Evolutionary conservation across 2,888 invertebrate species (phyloP).

Genomic region (Nowickia ferox): DNA sequence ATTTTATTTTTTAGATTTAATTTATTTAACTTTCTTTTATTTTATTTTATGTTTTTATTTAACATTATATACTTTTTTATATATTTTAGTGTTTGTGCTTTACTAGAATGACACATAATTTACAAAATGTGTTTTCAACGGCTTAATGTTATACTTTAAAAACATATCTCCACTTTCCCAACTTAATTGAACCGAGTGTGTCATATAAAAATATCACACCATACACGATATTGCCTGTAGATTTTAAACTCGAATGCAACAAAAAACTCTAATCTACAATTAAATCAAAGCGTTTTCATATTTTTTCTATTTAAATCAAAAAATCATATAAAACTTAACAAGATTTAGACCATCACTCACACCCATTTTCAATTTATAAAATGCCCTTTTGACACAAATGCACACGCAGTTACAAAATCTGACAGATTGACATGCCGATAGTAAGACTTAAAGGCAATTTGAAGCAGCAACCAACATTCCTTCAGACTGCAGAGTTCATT

Average conservation of each 20-base stretch:
- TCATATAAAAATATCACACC: too few species aligned
- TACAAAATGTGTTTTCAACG: too few species aligned
- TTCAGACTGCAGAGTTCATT: constrained; percentile 23
- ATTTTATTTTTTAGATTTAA: too few species aligned
- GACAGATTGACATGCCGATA: constrained; percentile 55
- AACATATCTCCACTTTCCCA: too few species aligned
- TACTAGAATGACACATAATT: too few species aligned
- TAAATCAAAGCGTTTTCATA: not conserved
- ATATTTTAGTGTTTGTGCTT: too few species aligned
- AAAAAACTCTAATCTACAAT: not conserved
- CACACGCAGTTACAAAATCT: not conserved
- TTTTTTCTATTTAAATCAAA: not conserved
- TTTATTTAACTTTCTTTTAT: too few species aligned
- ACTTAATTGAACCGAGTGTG: too few species aligned
- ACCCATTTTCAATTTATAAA: constrained; percentile 49
- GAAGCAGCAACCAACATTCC: constrained; percentile 31
- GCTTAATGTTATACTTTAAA: too few species aligned
- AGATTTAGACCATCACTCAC: constrained; percentile 53
- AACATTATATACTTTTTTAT: too few species aligned
- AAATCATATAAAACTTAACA: constrained; percentile 11
- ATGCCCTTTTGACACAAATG: constrained; percentile 14
- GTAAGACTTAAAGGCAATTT: constrained; percentile 34
- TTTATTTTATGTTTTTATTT: too few species aligned
- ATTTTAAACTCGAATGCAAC: not conserved
- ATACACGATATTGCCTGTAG: too few species aligned